Base-by-base conservation (phyloP, 2,113 vertebrate genomes). In the Raja brachyura region DNA sequence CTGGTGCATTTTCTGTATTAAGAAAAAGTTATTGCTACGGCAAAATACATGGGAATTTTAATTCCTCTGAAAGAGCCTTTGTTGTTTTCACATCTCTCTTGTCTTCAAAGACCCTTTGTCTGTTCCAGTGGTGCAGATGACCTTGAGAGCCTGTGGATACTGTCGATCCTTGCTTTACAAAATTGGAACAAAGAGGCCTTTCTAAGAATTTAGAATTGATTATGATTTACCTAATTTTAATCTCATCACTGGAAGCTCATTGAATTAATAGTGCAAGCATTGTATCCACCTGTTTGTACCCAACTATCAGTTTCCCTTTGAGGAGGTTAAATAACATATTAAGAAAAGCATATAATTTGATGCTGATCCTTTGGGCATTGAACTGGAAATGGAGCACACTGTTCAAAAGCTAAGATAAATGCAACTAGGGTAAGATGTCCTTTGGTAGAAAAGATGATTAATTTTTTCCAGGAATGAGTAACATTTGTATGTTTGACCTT, bases 101-200 rank as follows among this genome's bases (percentile, higher is more conserved):
- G 93, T 94, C 73, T 94, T 96, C 94, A 96, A 96, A 95, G 95
- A 93, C 93, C 83, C 95, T 95, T 96, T 95, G 95, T 96, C 90
- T 83, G 48, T 74, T 73, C 83, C 68, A 93, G 93, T 93, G 94
- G 94, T 95, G 94, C 94, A 94, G 93, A 94, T 93, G 94, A 96
- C 95, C 90, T 94, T 94, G 93, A 93, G 73, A 94, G 93, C 93
- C 94, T 93, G 77, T 93, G 74, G 93, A 93, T 93, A 94, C 93
- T 93, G 90, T 76, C 90, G 73, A 75, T 79, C 93, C 73, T 83
- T 79, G 68, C 93, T 83, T 90, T 79, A 93, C 93, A 94, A 93
- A 48, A 95, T 93, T 88, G 3, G 81, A 94, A 93, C 93, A 94
- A 94, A 95, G 95, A 93, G 20, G 93, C 90, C 92, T 93, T 94